These are phyloP conservation scores for Helicorthomorpha holstii DNA, from an alignment of 1,140 invertebrate species.

Conservation along the genomic window DNA sequence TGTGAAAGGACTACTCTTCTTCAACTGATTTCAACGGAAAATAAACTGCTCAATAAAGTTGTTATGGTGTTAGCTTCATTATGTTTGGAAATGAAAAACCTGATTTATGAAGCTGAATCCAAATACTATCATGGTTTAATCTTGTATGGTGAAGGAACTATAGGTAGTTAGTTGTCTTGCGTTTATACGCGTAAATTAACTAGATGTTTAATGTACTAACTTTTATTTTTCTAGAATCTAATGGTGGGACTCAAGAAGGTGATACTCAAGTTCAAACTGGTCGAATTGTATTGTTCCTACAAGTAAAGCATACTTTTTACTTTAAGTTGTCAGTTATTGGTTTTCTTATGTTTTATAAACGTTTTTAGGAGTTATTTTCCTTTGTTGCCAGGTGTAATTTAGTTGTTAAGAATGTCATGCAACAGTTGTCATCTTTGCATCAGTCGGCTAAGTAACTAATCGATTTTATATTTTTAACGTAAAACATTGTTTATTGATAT, in stretches of 20 bases:
- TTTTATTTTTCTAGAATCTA: slow-evolving; percentile 17
- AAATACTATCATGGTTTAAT: slow-evolving; percentile 42
- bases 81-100: slow-evolving; percentile 50
- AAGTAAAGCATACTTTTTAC: slow-evolving; percentile 21
- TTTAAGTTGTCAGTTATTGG: background rate
- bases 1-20: slow-evolving; percentile 45
- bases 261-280: slow-evolving; percentile 32
- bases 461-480: background rate
- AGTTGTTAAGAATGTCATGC: slow-evolving; percentile 42
- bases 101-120: slow-evolving; percentile 46
- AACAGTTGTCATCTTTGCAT: slow-evolving; percentile 44
- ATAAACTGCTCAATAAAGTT: slow-evolving; percentile 61
- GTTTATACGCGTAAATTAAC: no score
- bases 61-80: slow-evolving; percentile 59
- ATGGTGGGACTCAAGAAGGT: slow-evolving; percentile 24
- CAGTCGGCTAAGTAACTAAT: slow-evolving; percentile 14
- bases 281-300: slow-evolving; percentile 34
- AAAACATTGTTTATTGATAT: background rate
- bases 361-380: slow-evolving; percentile 34
- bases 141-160: slow-evolving; percentile 40
- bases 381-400: slow-evolving; percentile 48
- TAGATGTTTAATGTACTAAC: background rate
- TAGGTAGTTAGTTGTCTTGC: no score
- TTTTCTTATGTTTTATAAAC: slow-evolving; percentile 10
- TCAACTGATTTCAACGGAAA: slow-evolving; percentile 58